Evolutionary conservation across 1,140 invertebrate species (phyloP).

Genomic region (Apis dorsata): DNA sequence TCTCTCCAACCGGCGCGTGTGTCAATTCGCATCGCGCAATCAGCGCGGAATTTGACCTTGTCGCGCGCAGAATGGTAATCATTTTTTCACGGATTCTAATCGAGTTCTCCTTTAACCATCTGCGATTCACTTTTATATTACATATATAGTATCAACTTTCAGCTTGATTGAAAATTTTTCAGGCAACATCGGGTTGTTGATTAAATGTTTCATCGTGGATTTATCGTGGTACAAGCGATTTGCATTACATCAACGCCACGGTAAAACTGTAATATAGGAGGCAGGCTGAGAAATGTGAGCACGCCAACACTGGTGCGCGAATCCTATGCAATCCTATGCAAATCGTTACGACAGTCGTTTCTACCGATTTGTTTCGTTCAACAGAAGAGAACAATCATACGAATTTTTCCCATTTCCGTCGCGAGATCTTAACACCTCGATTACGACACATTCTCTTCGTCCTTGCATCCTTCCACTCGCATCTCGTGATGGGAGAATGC

Average conservation of each 20-base stretch:
- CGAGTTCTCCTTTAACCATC: not conserved
- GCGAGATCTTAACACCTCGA: not conserved
- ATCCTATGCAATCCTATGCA: not conserved
- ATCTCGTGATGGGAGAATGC: not conserved
- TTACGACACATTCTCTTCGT: not conserved
- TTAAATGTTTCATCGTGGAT: too few relatives aligned
- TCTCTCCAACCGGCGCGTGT: conserved; percentile 9
- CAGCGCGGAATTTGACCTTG: conserved; percentile 8
- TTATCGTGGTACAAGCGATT: too few relatives aligned
- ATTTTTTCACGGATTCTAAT: not conserved
- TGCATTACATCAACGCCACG: too few relatives aligned
- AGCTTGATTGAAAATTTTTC: too few relatives aligned
- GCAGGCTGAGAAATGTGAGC: not conserved
- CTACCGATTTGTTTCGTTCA: not conserved
- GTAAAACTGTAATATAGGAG: not conserved
- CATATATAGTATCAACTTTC: too few relatives aligned
- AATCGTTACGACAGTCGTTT: not conserved
- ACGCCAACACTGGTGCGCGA: not conserved
- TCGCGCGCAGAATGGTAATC: not conserved
- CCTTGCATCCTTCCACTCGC: not conserved
- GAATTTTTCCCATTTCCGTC: not conserved
- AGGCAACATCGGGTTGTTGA: too few relatives aligned
- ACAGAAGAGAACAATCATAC: not conserved
- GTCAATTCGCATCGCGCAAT: not conserved
- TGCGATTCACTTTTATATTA: too few relatives aligned